These are phyloP conservation scores for Pegoplata infirma DNA, from an alignment of 2,888 invertebrate species.

Conservation along the genomic window DNA sequence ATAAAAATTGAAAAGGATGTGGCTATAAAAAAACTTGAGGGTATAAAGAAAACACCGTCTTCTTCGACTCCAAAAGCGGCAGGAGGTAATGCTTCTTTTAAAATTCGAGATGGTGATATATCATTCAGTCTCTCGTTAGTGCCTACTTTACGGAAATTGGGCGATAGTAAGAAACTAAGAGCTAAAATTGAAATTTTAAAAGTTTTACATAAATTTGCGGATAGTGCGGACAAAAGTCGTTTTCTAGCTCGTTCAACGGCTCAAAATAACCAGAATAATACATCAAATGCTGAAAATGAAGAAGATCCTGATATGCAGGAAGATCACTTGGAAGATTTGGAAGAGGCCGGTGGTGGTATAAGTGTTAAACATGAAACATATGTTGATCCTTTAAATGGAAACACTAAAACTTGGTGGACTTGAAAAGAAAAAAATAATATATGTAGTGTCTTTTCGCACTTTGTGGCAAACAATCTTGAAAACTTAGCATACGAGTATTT, in stretches of 20 bases:
- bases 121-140: slow-evolving; percentile 53
- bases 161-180: slow-evolving; percentile 43
- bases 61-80: no score
- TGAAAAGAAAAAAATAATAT: background rate
- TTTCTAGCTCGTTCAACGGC: no score
- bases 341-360: slow-evolving; percentile 10
- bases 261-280: background rate
- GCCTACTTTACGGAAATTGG: slow-evolving; percentile 48
- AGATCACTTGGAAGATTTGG: slow-evolving; percentile 48
- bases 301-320: slow-evolving; percentile 36
- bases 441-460: no score
- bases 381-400: slow-evolving; percentile 45
- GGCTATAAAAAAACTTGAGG: slow-evolving; percentile 10
- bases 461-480: no score
- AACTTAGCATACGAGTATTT: no score
- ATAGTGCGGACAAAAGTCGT: slow-evolving; percentile 14
- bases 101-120: slow-evolving; percentile 55
- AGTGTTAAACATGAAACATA: slow-evolving; percentile 43
- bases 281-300: slow-evolving; percentile 4
- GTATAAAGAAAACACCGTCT: slow-evolving; percentile 44
- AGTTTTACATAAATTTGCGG: slow-evolving; percentile 38
- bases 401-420: slow-evolving; percentile 55
- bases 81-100: slow-evolving; percentile 21
- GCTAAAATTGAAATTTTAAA: slow-evolving; percentile 54
- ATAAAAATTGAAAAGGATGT: slow-evolving; percentile 12